Base-by-base conservation (phyloP, 2,797 vertebrate genomes). In the Micromesistius poutassou region DNA sequence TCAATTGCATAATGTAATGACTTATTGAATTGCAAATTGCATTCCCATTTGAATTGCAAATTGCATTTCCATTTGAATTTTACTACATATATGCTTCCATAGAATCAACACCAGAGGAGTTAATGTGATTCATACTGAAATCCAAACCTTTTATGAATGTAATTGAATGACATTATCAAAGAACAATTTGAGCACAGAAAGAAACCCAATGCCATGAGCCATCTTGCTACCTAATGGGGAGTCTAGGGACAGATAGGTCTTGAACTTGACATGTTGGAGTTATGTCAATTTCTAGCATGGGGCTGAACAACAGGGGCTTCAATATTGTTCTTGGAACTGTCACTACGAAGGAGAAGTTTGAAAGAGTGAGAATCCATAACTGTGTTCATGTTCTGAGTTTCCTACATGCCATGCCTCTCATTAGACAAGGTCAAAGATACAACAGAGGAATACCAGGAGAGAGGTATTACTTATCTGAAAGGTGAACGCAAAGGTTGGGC, bases 271-370 rank as follows among this genome's bases (percentile, higher is more conserved):
- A 83, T 82, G 74, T 81, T 80, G 73, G 62, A 86, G 84, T 76
- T 84, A 78, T 35, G 81, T 88, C 85, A 90, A 85, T 91, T 88
- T 87, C 87, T 84, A 87, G 81, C 42, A 66, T 85, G 83, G 82
- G 86, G 84, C 83, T 82, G 84, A 87, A 80, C 84, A 83, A 89
- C 90, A 83, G 81, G 79, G 66, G 76, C 62, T 38, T 83, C 77
- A 89, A 89, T 92, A 88, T 93, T 94, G 84, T 91, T 91, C 85
- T 92, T 94, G 93, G 91, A 91, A 87, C 83, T 13, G 16, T 78
- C 83, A 80, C 74, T 79, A 79, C 77, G 75, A 81, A 72, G 77
- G 77, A 80, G 83, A 85, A 78, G 83, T 88, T 82, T 79, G 84
- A 79, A 78, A 84, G 74, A 83, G 82, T 84, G 76, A 84, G 81